These are phyloP conservation scores for Entomobrya multifasciata DNA, from an alignment of 2,888 invertebrate genomes.

Conservation along the genomic window DNA sequence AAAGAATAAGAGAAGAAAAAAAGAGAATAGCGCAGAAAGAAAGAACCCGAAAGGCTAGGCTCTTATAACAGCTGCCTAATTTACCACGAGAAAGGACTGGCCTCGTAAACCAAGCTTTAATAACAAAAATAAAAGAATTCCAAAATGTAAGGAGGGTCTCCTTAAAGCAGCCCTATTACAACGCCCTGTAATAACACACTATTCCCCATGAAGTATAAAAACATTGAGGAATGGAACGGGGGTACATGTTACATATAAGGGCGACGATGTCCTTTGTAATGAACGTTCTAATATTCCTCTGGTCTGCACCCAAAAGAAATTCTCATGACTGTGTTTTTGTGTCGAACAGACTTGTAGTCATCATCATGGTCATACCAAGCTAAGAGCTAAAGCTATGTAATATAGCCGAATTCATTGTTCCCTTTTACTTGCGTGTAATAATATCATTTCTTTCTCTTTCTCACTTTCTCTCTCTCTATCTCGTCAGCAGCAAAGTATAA, in stretches of 20 bases:
- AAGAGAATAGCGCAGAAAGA: slow-evolving; percentile 14
- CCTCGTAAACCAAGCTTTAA: slow-evolving; percentile 69
- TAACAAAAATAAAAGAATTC: slow-evolving; percentile 72
- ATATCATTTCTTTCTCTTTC: slow-evolving; percentile 41
- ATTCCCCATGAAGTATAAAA: no score
- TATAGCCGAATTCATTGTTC: slow-evolving; percentile 46
- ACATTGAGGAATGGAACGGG: no score
- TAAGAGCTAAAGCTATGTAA: not conserved
- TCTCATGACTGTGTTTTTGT: not conserved
- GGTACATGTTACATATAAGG: no score
- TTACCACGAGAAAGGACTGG: slow-evolving; percentile 67
- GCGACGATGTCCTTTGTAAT: no score
- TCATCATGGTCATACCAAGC: not conserved
- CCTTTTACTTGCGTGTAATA: slow-evolving; percentile 24
- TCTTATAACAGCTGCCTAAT: slow-evolving; percentile 70
- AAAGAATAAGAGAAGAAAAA: slow-evolving; percentile 8
- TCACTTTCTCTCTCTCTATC: no score
- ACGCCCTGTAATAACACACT: not conserved
- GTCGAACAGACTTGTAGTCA: not conserved
- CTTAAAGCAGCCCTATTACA: not conserved
- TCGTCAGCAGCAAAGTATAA: no score
- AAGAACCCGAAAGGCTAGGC: slow-evolving; percentile 33
- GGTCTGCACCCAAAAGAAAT: no score
- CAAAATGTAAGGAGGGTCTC: slow-evolving; percentile 34
- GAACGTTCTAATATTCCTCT: no score